Base-by-base conservation (phyloP, 1,140 invertebrate genomes). In the Lordiphosa collinella region DNA sequence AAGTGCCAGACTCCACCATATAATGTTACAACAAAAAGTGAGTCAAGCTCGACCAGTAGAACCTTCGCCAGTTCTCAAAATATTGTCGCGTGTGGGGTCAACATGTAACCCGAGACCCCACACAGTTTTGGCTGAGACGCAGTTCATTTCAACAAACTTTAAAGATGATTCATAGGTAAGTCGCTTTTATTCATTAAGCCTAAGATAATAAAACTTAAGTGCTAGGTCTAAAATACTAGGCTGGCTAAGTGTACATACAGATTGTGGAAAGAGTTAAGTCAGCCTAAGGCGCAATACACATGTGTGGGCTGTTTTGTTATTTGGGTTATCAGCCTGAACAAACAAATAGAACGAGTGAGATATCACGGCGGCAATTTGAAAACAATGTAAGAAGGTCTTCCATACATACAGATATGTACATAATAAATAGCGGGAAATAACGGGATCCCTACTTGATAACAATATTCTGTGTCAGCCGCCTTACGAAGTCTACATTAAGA, bases 401-500 rank as follows among this genome's bases (percentile, higher is more conserved):
- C 32, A 35, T 31, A 40, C 13, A 34, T 41, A 41, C 10, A n/a
- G n/a, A 18, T 41, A 65, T 18, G 31, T 53, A 35, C 16, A 54
- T 47, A 37, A 37, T 29, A 12, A 35, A 16, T 34, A 31, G 34
- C 31, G 18, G 1, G 8, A 12, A 51, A 38, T 55, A 54, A 40
- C 32, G 57, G 46, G 32, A 8, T 8, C 25, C 41, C 63, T 70
- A 89, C 51, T 89, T 89, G 61, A 89, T 89, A 54, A 89, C 88
- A 44, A 89, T 84, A 61, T 89, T 89, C 37, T 88, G 84, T 49
- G 88, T 73, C 14, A 89, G 54, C 3, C 82, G 67, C 56, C 85
- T 82, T n/a, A 89, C 86, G 41, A 89, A 78, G 61, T 88, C 88
- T 0, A 86, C 80, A 55, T 89, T 89, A 6, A 89, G 72, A 34